These are phyloP conservation scores for Amphiprion ocellaris DNA, from an alignment of 2,113 vertebrate genomes.

Conservation along the genomic window DNA sequence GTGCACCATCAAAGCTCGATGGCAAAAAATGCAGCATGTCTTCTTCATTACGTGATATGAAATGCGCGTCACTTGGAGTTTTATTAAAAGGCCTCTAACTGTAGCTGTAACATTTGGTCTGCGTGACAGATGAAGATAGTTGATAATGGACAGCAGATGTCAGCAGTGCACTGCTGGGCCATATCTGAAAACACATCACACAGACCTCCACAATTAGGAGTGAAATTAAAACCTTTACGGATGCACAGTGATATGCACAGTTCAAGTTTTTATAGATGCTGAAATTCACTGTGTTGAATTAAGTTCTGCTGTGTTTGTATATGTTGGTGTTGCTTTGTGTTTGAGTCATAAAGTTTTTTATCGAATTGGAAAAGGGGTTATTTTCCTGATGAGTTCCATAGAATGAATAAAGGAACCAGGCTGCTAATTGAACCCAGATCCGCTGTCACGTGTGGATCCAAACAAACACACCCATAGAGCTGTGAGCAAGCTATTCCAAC, in stretches of 20 bases:
- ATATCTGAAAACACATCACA: slow-evolving; percentile 13
- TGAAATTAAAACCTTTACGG: not conserved
- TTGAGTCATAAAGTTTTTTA: slow-evolving; percentile 19
- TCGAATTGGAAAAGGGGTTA: slow-evolving; percentile 15
- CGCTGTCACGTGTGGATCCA: slow-evolving; percentile 69
- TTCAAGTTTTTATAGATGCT: not conserved
- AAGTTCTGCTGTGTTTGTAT: not conserved
- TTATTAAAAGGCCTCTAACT: not conserved
- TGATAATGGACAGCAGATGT: slow-evolving; percentile 81
- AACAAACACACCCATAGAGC: slow-evolving; percentile 77
- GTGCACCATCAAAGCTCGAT: not conserved
- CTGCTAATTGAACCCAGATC: slow-evolving; percentile 74
- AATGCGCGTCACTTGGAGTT: not conserved
- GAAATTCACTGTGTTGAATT: not conserved
- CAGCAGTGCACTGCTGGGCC: slow-evolving; percentile 70
- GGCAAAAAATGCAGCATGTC: not conserved
- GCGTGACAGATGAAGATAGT: slow-evolving; percentile 41
- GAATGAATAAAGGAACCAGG: slow-evolving; percentile 32
- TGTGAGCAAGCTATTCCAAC: slow-evolving; percentile 64
- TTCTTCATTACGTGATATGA: not conserved
- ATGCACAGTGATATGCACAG: not conserved
- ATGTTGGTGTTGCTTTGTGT: slow-evolving; percentile 12
- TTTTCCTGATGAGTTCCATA: slow-evolving; percentile 54
- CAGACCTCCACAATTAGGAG: not conserved
- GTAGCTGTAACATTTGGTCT: not conserved